Conservation (phyloP, 2,113 vertebrate genomes). For the Oryzias curvinotus region DNA sequence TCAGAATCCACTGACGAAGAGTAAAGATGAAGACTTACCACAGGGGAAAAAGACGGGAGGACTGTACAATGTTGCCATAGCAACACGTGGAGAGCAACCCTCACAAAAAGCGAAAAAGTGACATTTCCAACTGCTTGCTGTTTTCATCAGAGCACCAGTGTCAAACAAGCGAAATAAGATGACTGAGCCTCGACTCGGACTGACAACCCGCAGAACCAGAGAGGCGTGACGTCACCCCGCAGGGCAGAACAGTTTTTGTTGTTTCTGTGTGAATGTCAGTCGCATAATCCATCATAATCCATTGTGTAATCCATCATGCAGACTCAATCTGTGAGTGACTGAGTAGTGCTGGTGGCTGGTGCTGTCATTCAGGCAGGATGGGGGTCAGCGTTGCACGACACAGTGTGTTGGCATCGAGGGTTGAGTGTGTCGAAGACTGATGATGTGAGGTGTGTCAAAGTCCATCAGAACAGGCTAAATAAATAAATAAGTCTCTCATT, state of each 20-base stretch:
- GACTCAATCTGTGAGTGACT: conserved; percentile 53
- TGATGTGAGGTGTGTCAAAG: conserved; percentile 1
- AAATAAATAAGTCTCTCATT: conserved; percentile 9
- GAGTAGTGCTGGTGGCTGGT: conserved; percentile 23
- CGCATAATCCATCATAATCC: conserved; percentile 63
- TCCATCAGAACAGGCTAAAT: conserved; percentile 9
- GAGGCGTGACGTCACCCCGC: conserved; percentile 17
- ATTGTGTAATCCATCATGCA: conserved; percentile 55
- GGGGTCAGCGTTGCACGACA: conserved; percentile 41
- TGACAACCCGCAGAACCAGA: conserved; percentile 8
- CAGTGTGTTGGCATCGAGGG: conserved; percentile 27
- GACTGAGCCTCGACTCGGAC: conserved; percentile 16
- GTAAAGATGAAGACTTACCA: conserved; percentile 12
- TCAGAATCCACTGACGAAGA: conserved; percentile 27
- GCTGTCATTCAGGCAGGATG: conserved; percentile 39
- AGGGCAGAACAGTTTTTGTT: conserved; percentile 23
- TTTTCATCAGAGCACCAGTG: conserved; percentile 18
- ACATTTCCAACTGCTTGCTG: conserved; percentile 39
- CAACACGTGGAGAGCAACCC: conserved; percentile 46
- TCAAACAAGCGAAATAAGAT: conserved; percentile 21
- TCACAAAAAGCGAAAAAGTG: conserved; percentile 21
- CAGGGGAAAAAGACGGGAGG: not conserved
- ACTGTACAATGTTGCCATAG: conserved; percentile 45
- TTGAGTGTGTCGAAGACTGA: conserved; percentile 1
- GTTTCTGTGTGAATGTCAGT: conserved; percentile 24